A percentile compares a stretch with the other conserved stretches of the same genome.
phyloP scores from a whole-genome alignment of 2,797 vertebrate species.

The Macrochelys suwanniensis region DNA sequence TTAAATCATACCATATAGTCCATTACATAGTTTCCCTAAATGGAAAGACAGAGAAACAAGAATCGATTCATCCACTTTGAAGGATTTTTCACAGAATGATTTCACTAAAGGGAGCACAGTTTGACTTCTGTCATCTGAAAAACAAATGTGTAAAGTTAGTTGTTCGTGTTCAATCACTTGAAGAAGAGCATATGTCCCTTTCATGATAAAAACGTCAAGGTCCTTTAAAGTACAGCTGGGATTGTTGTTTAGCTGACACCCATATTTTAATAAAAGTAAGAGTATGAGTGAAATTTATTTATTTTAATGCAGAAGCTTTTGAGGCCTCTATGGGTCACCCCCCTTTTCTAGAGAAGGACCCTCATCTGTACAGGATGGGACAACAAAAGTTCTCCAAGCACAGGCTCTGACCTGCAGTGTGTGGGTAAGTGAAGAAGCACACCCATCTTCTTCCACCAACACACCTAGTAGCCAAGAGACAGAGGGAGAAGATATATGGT shows the following conservation, averaged over 20 bases:
- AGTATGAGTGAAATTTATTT: neutral
- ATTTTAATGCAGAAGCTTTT: neutral
- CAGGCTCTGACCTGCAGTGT: neutral
- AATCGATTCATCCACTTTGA: slow-evolving; percentile 91
- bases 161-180: neutral
- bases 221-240: neutral
- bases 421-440: neutral
- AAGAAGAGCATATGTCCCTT: neutral
- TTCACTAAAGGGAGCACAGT: slow-evolving; percentile 94
- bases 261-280: neutral
- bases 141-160: slow-evolving; percentile 43
- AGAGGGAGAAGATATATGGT: neutral
- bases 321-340: neutral
- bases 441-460: neutral
- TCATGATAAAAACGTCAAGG: neutral
- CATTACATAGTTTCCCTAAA: slow-evolving; percentile 94
- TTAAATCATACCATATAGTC: slow-evolving; percentile 89
- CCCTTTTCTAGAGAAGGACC: neutral
- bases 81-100: slow-evolving; percentile 92
- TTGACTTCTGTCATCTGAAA: slow-evolving; percentile 92
- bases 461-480: neutral
- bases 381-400: neutral
- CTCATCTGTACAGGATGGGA: neutral
- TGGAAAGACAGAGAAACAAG: slow-evolving; percentile 92
- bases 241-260: neutral